Percentiles rank a stretch among this genome's conserved stretches.
phyloP scores from a whole-genome alignment of 2,797 vertebrate genomes.

The Hyperoplus lanceolatus region DNA sequence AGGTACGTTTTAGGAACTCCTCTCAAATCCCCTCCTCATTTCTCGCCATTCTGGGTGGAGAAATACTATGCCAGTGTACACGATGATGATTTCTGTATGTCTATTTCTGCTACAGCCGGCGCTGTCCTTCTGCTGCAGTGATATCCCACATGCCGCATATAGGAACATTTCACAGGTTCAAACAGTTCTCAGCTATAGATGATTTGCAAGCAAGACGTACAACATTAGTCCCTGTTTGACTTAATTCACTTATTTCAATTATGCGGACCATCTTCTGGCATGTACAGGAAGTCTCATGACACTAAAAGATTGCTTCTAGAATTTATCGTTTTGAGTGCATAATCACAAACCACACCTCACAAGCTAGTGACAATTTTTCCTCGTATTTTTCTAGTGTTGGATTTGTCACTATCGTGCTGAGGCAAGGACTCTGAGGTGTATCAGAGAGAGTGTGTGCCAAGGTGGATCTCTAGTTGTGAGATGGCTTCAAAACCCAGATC shows the following conservation, averaged over 20 bases:
- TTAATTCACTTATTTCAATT: conserved; percentile 73
- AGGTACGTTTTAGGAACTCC: conserved; percentile 9
- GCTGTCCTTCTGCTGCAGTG: conserved; percentile 67
- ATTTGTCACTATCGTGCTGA: conserved; percentile 38
- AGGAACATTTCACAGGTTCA: conserved; percentile 68
- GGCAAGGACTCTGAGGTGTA: conserved; percentile 14
- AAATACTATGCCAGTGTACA: conserved; percentile 44
- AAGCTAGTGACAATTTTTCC: conserved; percentile 3
- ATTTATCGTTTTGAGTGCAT: conserved; percentile 33
- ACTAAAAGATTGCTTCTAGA: conserved; percentile 39
- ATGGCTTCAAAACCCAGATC: conserved; percentile 28
- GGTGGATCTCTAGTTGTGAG: conserved; percentile 13
- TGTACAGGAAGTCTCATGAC: conserved; percentile 61
- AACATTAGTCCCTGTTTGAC: conserved; percentile 61
- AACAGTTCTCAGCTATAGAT: conserved; percentile 54
- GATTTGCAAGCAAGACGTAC: conserved; percentile 50
- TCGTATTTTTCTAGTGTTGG: conserved; percentile 30
- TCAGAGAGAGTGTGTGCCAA: conserved; percentile 5
- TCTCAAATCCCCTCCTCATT: conserved; percentile 20
- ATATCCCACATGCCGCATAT: conserved; percentile 63
- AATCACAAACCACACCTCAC: conserved; percentile 16
- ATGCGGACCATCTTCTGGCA: conserved; percentile 44
- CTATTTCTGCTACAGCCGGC: conserved; percentile 65
- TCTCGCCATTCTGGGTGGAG: conserved; percentile 32
- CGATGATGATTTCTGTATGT: conserved; percentile 69